Conservation (phyloP, 2,113 vertebrate genomes). For the Puffinus mauretanicus region DNA sequence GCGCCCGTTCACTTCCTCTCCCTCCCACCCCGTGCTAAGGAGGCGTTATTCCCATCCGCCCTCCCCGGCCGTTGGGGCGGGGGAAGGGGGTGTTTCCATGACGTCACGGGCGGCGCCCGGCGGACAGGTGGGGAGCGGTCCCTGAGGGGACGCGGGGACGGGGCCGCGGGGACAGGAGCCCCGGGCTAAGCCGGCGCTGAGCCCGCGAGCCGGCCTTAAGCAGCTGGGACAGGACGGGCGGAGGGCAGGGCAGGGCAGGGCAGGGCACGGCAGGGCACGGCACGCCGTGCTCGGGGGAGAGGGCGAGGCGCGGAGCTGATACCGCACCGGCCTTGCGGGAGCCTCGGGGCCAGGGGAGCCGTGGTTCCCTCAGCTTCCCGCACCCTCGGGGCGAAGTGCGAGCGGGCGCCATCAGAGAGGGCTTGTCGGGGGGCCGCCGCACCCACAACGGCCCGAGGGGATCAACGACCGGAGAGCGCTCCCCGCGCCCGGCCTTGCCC, state of each 20-base stretch:
- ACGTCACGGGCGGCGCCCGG: not conserved
- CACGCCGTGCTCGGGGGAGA: not conserved
- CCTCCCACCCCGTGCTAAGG: not conserved
- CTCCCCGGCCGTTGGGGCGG: not conserved
- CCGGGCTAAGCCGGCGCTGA: not conserved
- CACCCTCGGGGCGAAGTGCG: not conserved
- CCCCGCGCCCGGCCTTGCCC: not conserved
- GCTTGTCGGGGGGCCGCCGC: not conserved
- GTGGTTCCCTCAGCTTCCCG: not conserved
- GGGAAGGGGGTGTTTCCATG: conserved; percentile 35
- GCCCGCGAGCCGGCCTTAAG: not conserved
- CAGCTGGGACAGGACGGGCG: not conserved
- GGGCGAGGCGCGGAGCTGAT: not conserved
- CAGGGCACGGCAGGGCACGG: not conserved
- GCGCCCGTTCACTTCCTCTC: fast-evolving
- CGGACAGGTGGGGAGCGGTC: not conserved
- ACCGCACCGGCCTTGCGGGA: not conserved
- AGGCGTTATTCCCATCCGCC: not conserved
- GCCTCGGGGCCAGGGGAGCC: not conserved
- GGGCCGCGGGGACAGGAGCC: not conserved
- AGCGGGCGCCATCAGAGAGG: not conserved
- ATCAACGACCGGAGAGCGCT: not conserved
- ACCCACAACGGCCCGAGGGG: not conserved
- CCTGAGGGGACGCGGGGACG: not conserved
- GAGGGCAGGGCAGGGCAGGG: not conserved